Conservation (phyloP, 2,113 vertebrate genomes). For the Plecturocebus donacophilus region DNA sequence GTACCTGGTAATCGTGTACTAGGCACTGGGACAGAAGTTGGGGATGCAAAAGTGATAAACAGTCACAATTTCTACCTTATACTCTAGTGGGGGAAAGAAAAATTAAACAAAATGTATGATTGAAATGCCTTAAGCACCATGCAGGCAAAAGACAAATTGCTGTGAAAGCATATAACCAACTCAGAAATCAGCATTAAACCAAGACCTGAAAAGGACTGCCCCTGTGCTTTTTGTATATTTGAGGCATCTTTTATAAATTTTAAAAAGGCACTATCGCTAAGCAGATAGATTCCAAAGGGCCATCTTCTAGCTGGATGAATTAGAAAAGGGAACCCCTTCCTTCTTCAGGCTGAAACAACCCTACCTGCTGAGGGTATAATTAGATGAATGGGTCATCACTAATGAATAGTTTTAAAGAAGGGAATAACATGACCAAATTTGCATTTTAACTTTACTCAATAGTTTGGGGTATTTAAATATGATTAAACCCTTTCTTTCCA, state of each 20-base stretch:
- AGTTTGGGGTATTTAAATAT: neutral
- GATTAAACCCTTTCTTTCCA: neutral
- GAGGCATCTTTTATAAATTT: neutral
- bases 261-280: neutral
- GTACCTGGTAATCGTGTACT: neutral
- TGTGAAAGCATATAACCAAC: neutral
- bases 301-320: neutral
- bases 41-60: neutral
- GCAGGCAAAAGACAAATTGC: neutral
- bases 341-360: neutral
- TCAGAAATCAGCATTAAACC: neutral
- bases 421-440: neutral
- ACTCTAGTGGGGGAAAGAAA: neutral
- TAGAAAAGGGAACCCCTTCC: neutral
- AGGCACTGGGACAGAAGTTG: neutral
- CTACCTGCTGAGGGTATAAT: neutral
- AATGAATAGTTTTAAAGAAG: slow-evolving; percentile 5
- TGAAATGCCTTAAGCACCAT: neutral
- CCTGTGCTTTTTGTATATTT: neutral
- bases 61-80: neutral
- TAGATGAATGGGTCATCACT: neutral
- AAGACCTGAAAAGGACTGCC: neutral
- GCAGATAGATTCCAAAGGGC: neutral
- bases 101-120: neutral
- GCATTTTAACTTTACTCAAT: neutral